Conservation (phyloP, 2,797 vertebrate species). For the Macrochelys suwanniensis region DNA sequence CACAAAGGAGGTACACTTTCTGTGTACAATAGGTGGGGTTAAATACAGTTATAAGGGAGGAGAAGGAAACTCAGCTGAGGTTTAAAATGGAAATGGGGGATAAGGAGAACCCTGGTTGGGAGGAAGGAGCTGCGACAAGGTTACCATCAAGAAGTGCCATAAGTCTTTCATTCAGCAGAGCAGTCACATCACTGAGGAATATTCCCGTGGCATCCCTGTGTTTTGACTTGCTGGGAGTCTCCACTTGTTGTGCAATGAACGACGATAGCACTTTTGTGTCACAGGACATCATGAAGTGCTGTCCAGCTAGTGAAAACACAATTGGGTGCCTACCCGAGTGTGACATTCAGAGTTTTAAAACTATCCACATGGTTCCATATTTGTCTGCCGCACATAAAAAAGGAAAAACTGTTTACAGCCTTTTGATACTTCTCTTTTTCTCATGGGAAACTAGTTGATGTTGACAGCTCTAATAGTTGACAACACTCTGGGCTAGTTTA, state of each 20-base stretch:
- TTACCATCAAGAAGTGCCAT: neutral
- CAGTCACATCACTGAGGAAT: neutral
- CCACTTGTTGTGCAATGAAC: neutral
- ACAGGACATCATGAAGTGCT: neutral
- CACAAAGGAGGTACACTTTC: neutral
- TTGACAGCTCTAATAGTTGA: constrained; percentile 44
- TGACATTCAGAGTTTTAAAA: neutral
- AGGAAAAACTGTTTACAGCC: constrained; percentile 37
- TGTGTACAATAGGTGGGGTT: fast-evolving
- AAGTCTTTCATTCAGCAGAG: neutral
- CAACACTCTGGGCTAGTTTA: constrained; percentile 44
- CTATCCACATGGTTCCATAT: constrained; percentile 23
- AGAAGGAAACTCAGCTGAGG: neutral
- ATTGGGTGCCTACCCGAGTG: neutral
- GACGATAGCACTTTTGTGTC: neutral
- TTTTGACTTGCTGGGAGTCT: neutral
- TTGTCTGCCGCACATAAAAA: constrained; percentile 61
- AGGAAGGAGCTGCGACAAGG: neutral
- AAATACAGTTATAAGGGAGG: neutral
- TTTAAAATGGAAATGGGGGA: neutral
- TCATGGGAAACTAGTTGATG: constrained; percentile 65
- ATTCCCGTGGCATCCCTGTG: neutral
- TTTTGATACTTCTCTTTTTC: constrained; percentile 60
- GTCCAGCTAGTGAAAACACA: neutral
- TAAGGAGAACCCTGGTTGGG: neutral